Evolutionary conservation across 2,113 vertebrate genomes (phyloP).

Genomic region (Campylorhamphus procurvoides): DNA sequence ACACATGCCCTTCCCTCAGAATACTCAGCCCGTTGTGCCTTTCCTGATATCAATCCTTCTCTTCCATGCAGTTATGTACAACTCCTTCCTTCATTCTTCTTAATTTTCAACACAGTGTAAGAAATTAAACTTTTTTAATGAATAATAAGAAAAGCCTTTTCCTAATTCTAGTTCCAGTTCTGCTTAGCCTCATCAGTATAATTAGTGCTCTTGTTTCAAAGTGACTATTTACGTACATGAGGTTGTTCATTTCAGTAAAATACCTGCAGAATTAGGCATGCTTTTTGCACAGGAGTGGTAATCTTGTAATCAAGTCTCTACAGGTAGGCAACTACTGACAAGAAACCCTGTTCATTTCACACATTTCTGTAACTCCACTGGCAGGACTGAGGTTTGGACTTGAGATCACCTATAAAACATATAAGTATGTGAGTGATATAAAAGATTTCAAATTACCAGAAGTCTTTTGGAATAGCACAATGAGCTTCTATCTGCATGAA

Average conservation of each 20-base stretch:
- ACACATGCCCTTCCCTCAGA: neutral
- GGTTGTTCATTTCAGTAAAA: neutral
- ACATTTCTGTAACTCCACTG: neutral
- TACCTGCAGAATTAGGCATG: neutral
- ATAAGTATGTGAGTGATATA: rapidly evolving
- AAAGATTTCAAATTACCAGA: neutral
- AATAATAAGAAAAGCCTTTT: neutral
- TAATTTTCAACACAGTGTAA: neutral
- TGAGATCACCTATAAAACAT: neutral
- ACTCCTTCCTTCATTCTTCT: neutral
- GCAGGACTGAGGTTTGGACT: neutral
- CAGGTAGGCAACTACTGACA: neutral
- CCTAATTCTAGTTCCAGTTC: neutral
- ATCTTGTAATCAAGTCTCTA: neutral
- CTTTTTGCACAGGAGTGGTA: neutral
- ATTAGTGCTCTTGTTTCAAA: neutral
- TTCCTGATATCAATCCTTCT: neutral
- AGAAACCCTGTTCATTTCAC: neutral
- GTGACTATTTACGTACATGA: neutral
- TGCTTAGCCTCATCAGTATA: neutral
- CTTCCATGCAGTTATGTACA: neutral
- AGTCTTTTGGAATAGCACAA: neutral
- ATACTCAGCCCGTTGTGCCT: neutral
- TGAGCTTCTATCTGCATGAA: neutral
- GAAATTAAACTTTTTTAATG: neutral